Percentiles rank a stretch among this genome's conserved stretches.
phyloP scores from a whole-genome alignment of 2,888 invertebrate genomes.

The Aelia acuminata region DNA sequence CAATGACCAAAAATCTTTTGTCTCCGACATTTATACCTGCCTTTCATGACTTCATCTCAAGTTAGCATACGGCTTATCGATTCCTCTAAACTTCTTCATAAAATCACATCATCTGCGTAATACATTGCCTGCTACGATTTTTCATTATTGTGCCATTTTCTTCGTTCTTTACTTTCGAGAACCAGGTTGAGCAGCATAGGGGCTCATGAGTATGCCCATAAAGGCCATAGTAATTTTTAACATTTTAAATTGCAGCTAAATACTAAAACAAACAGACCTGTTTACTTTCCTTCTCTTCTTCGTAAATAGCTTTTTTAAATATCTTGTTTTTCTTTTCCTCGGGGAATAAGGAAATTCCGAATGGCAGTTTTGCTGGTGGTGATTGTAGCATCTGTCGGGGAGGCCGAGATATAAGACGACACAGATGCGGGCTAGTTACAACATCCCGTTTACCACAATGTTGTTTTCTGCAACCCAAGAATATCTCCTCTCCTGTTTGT shows the following conservation, averaged over 20 bases:
- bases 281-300: not conserved
- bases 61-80: too few relatives aligned
- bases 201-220: too few relatives aligned
- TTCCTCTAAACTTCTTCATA: too few relatives aligned
- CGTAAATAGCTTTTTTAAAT: not conserved
- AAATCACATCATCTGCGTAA: too few relatives aligned
- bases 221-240: too few relatives aligned
- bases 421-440: not conserved
- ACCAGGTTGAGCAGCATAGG: too few relatives aligned
- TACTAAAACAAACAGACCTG: not conserved
- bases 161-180: too few relatives aligned
- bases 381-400: not conserved
- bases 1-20: too few relatives aligned
- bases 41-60: too few relatives aligned
- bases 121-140: too few relatives aligned
- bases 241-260: not conserved
- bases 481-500: slow-evolving; percentile 22
- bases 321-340: not conserved
- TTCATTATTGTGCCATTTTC: too few relatives aligned
- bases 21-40: too few relatives aligned
- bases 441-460: slow-evolving; percentile 9
- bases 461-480: slow-evolving; percentile 45
- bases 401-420: not conserved
- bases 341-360: not conserved
- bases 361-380: not conserved